Evolutionary conservation across 2,888 invertebrate species (phyloP).

Genomic region (Drosophila helvetica): DNA sequence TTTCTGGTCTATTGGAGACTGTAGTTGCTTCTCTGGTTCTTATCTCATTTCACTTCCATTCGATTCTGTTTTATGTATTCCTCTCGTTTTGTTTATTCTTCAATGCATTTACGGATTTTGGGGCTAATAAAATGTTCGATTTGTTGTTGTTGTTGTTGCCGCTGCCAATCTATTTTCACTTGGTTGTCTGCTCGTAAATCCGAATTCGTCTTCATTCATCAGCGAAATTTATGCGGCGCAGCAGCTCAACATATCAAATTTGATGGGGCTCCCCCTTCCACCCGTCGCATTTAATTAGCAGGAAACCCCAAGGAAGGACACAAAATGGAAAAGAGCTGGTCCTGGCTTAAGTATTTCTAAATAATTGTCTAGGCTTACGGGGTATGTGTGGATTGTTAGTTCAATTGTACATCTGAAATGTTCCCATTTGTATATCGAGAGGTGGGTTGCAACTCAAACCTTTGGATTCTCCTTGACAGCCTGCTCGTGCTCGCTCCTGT

Average conservation of each 20-base stretch:
- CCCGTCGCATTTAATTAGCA: slow-evolving; percentile 19
- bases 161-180: slow-evolving; percentile 31
- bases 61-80: slow-evolving; percentile 30
- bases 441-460: slow-evolving; percentile 65
- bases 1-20: slow-evolving; percentile 1
- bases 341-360: slow-evolving; percentile 23
- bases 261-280: slow-evolving; percentile 2
- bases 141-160: slow-evolving; percentile 18
- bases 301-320: slow-evolving; percentile 4
- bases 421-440: slow-evolving; percentile 64
- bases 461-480: slow-evolving; percentile 31
- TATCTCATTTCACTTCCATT: slow-evolving; percentile 21
- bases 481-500: not conserved
- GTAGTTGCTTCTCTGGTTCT: not conserved
- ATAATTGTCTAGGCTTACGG: slow-evolving; percentile 27
- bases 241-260: slow-evolving; percentile 20
- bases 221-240: slow-evolving; percentile 21
- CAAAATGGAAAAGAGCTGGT: not conserved
- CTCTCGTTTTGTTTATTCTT: slow-evolving; percentile 31
- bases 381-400: slow-evolving; percentile 41
- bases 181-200: slow-evolving; percentile 31
- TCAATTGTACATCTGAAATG: slow-evolving; percentile 62
- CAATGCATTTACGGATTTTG: slow-evolving; percentile 26
- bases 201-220: slow-evolving; percentile 33
- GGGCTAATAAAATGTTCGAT: slow-evolving; percentile 40